These are phyloP conservation scores for Thecophora atra DNA, from an alignment of 2,888 invertebrate species.

Conservation along the genomic window DNA sequence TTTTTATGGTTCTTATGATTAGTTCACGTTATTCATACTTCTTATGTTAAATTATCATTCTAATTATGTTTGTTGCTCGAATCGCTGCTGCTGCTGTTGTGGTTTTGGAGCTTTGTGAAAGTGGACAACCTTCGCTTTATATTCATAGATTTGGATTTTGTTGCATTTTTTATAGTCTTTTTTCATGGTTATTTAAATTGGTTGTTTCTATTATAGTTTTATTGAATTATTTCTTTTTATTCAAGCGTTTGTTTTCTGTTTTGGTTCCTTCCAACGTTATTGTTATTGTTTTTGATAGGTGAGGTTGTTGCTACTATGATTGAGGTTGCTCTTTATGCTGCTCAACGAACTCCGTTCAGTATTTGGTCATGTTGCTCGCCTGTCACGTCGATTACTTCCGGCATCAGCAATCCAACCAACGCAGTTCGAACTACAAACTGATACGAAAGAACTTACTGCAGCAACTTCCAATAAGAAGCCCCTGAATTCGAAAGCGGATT, in stretches of 20 bases:
- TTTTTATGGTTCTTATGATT: constrained; percentile 3
- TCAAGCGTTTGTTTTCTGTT: too few relatives aligned
- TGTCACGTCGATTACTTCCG: constrained; percentile 27
- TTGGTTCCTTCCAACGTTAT: not conserved
- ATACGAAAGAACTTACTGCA: too few relatives aligned
- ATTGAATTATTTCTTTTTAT: too few relatives aligned
- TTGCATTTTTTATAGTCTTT: not conserved
- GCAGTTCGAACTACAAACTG: too few relatives aligned
- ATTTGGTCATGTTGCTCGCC: constrained; percentile 18
- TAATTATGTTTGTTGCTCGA: not conserved
- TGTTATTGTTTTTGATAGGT: constrained; percentile 12
- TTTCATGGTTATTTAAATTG: not conserved
- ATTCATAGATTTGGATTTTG: not conserved
- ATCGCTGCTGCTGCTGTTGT: not conserved
- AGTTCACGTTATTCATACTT: constrained; percentile 13
- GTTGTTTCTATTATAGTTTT: too few relatives aligned
- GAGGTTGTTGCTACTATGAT: too few relatives aligned
- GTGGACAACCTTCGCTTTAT: constrained; percentile 18
- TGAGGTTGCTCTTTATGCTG: too few relatives aligned
- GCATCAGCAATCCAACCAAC: too few relatives aligned
- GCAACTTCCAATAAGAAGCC: too few relatives aligned
- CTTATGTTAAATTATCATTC: not conserved
- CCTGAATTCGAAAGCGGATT: too few relatives aligned
- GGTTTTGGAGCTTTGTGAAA: not conserved
- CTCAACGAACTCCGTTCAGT: constrained; percentile 1